Conservation (phyloP, 2,113 vertebrate species). For the Rattus norvegicus region DNA sequence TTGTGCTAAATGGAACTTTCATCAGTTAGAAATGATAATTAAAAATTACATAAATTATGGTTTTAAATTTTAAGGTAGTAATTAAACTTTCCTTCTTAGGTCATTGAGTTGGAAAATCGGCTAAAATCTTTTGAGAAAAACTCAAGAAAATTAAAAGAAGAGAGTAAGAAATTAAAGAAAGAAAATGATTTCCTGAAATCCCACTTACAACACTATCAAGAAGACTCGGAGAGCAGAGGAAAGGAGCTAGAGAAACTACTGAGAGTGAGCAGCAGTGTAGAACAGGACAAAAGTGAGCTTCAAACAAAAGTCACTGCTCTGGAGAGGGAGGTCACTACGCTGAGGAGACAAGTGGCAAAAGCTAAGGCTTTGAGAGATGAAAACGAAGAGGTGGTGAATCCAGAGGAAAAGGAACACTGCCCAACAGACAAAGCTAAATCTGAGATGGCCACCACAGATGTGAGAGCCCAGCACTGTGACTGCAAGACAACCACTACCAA, state of each 20-base stretch:
- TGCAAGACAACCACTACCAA: constrained; percentile 87
- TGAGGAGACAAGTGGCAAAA: constrained; percentile 86
- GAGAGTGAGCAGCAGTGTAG: constrained; percentile 82
- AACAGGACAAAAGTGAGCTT: constrained; percentile 83
- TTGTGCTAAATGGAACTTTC: constrained; percentile 78
- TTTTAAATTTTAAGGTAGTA: constrained; percentile 57
- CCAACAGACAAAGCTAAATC: constrained; percentile 86
- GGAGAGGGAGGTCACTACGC: constrained; percentile 84
- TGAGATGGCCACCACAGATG: constrained; percentile 72
- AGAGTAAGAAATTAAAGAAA: constrained; percentile 87
- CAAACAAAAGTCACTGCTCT: constrained; percentile 84
- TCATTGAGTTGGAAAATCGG: constrained; percentile 89
- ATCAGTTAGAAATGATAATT: constrained; percentile 64
- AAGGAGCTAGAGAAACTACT: constrained; percentile 83
- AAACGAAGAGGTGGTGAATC: constrained; percentile 85
- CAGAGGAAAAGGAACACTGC: constrained; percentile 86
- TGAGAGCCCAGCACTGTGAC: constrained; percentile 77
- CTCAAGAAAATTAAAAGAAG: constrained; percentile 86
- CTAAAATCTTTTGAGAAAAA: constrained; percentile 88
- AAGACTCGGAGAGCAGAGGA: constrained; percentile 82
- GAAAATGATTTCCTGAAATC: constrained; percentile 87
- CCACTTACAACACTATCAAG: constrained; percentile 85
- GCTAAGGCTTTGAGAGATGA: constrained; percentile 81
- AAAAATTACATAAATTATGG: constrained; percentile 41
- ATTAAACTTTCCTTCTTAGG: constrained; percentile 83